These are phyloP conservation scores for Panagrolaimus sp. DNA, from an alignment of 1,140 invertebrate genomes.

Conservation along the genomic window DNA sequence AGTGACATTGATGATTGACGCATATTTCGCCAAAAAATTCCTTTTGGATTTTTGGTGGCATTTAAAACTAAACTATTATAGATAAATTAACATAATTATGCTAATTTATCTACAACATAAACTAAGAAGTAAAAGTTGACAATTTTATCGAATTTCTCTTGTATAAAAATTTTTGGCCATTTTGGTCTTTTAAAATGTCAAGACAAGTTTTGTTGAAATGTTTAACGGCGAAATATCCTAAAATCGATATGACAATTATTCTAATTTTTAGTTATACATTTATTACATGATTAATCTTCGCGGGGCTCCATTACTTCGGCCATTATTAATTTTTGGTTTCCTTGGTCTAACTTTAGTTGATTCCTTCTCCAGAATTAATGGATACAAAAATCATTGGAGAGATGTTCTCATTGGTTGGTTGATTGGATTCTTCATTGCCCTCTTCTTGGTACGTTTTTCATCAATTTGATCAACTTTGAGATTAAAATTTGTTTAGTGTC, in stretches of 20 bases:
- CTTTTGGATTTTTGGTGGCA: too few species aligned
- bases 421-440: conserved; percentile 54
- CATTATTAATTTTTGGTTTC: conserved; percentile 58
- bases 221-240: too few species aligned
- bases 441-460: conserved; percentile 47
- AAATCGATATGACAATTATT: neutral
- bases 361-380: conserved; percentile 58
- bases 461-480: neutral
- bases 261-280: conserved; percentile 51
- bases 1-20: too few species aligned
- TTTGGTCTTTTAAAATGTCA: neutral
- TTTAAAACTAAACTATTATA: too few species aligned
- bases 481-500: conserved; percentile 54
- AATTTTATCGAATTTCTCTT: too few species aligned
- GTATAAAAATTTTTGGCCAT: neutral
- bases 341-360: conserved; percentile 56
- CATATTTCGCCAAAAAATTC: too few species aligned
- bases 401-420: conserved; percentile 59
- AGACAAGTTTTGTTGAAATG: too few species aligned
- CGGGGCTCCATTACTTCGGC: conserved; percentile 55
- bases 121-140: too few species aligned
- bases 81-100: too few species aligned
- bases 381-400: conserved; percentile 59
- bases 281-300: conserved; percentile 60
- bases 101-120: too few species aligned